Base-by-base conservation (phyloP, 2,888 invertebrate genomes). In the Euphydryas editha region DNA sequence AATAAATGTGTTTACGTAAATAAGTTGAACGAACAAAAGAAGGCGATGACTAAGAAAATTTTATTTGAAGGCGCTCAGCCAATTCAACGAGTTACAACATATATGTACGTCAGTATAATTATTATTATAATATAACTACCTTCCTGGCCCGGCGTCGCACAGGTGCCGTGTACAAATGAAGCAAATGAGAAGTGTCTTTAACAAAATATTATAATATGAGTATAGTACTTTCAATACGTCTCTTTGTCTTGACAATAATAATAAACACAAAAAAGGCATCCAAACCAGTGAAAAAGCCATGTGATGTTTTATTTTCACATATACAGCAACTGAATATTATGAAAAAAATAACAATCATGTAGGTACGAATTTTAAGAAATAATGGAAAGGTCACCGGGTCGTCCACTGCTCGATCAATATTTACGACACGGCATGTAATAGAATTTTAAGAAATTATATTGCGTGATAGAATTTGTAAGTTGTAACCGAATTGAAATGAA, bases 1-100 rank as follows among this genome's bases (percentile, higher is more conserved):
- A 21, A 42, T 57, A 13, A 30, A 24, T 57, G 13, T 58, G 51
- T 58, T 46, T 62, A 54, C 30, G 30, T 49, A 57, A 58, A 44
- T 39, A 62, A 62, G 67, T 72, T 72, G 72, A 78, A 80, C 74
- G 76, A 80, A 83, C 82, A 83, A 82, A 84, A 84, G 77, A 75
- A 76, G 71, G 70, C 73, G 73, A 78, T 85, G 83, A 85, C 80
- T 85, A 82, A 85, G 68, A 70, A 69, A 58, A 72, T 72, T 61
- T 70, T 67, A 70, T 72, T 71, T 69, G 59, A 74, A 71, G 80
- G 79, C 81, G 77, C 42, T 68, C 66, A 68, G 79, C 78, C 79
- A 81, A 81, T 73, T 76, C 69, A 66, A 70, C 30, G 36, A 17
- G 36, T n/a, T 36, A 24, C n/a, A 2, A 54, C 17, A 36, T 30